Percentiles rank a stretch among this genome's conserved stretches.
These are phyloP conservation scores for Sepioteuthis lessoniana DNA, from an alignment of 2,888 invertebrate genomes.

Conservation along the genomic window DNA sequence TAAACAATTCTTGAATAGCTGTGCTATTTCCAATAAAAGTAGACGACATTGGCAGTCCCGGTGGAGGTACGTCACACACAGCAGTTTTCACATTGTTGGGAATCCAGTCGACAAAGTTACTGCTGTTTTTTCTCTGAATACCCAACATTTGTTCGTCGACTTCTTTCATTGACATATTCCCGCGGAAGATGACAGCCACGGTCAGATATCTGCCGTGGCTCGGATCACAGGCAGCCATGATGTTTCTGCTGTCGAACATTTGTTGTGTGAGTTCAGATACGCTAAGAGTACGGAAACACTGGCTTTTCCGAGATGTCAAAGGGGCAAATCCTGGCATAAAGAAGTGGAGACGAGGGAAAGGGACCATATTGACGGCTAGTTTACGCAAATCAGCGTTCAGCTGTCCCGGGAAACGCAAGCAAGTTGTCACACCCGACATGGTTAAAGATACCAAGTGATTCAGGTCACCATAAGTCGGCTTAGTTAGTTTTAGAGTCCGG, in stretches of 20 bases:
- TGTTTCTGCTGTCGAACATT: constrained; percentile 95
- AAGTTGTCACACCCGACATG: constrained; percentile 24
- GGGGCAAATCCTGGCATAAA: constrained; percentile 94
- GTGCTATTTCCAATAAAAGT: constrained; percentile 85
- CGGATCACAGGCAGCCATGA: constrained; percentile 71
- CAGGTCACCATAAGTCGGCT: not conserved
- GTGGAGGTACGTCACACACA: constrained; percentile 94
- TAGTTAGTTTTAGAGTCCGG: not conserved
- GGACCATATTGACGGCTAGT: constrained; percentile 82
- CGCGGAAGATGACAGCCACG: constrained; percentile 72
- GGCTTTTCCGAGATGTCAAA: constrained; percentile 76
- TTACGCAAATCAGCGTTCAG: constrained; percentile 88
- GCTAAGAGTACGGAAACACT: constrained; percentile 83
- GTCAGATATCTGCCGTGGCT: constrained; percentile 70
- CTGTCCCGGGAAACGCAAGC: constrained; percentile 78
- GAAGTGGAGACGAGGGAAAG: constrained; percentile 90
- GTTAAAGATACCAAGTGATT: constrained; percentile 1
- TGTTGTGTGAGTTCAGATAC: constrained; percentile 75
- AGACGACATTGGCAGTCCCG: constrained; percentile 91
- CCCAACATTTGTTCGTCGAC: constrained; percentile 90
- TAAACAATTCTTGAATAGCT: constrained; percentile 70
- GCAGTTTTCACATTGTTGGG: constrained; percentile 80
- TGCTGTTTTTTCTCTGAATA: constrained; percentile 78
- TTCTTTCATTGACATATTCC: constrained; percentile 74
- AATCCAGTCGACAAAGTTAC: constrained; percentile 71